These are phyloP conservation scores for Hydrolagus affinis DNA, from an alignment of 2,113 vertebrate genomes.

Conservation along the genomic window DNA sequence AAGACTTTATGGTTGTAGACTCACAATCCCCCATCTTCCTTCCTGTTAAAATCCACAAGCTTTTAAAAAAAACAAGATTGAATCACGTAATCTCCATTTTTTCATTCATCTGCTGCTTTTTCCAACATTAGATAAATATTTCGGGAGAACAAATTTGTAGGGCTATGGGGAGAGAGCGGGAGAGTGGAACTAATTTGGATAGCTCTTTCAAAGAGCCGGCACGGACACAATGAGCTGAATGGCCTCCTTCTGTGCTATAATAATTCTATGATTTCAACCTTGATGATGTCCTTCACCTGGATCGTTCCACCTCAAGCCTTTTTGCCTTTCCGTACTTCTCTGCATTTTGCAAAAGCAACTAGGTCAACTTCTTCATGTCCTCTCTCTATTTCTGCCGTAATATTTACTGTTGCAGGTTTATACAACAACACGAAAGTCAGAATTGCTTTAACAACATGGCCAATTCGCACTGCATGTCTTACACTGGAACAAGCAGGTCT, in stretches of 20 bases:
- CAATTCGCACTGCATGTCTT: no score
- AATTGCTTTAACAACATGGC: background rate
- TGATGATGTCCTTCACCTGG: no score
- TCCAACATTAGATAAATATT: background rate
- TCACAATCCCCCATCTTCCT: no score
- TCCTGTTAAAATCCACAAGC: no score
- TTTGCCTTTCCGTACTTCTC: no score
- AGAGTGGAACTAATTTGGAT: background rate
- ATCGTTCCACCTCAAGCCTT: no score
- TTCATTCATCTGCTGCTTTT: no score
- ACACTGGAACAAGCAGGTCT: background rate
- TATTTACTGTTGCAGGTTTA: conserved; percentile 25
- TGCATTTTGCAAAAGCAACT: background rate
- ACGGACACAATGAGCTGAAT: background rate
- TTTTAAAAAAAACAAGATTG: no score
- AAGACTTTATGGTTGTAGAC: no score
- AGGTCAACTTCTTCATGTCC: conserved; percentile 3
- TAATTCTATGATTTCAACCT: background rate
- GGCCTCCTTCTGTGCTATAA: background rate
- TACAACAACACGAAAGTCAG: conserved; percentile 22
- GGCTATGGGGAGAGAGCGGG: background rate
- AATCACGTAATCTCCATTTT: no score
- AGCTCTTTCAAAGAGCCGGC: background rate
- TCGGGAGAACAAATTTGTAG: background rate
- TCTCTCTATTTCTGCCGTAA: no score